phyloP scores from a whole-genome alignment of 2,888 invertebrate genomes.

The Oasisia sp. region DNA sequence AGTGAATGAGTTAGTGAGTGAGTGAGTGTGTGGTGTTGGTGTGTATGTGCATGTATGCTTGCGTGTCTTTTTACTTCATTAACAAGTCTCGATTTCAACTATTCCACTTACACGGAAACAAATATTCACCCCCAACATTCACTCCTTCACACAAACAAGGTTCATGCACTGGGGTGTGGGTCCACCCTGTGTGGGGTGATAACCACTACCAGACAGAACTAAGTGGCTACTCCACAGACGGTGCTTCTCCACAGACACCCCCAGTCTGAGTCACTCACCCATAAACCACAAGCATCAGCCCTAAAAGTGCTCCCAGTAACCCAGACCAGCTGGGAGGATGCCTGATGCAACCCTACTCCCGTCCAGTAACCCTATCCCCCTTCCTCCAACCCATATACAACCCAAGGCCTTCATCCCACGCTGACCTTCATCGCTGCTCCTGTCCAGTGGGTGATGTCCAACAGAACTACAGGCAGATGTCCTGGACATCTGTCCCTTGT shows the following conservation, averaged over 20 bases:
- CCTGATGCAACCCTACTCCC: not conserved
- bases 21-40: too few relatives aligned
- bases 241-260: not conserved
- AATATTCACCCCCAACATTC: too few relatives aligned
- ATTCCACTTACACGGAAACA: too few relatives aligned
- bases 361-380: not conserved
- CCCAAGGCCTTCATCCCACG: not conserved
- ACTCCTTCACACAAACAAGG: not conserved
- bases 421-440: not conserved
- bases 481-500: too few relatives aligned
- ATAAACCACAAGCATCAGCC: not conserved
- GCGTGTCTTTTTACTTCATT: too few relatives aligned
- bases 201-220: not conserved
- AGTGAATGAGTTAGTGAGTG: not conserved
- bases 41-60: not conserved
- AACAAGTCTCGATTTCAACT: too few relatives aligned
- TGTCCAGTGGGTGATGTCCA: not conserved
- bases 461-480: too few relatives aligned
- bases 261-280: not conserved
- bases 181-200: not conserved
- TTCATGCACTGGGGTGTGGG: not conserved
- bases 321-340: not conserved
- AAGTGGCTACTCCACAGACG: not conserved
- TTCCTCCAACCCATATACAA: constrained; percentile 5
- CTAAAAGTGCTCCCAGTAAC: not conserved